Conservation (phyloP, 2,797 vertebrate species). For the Basileuterus tristriatus region DNA sequence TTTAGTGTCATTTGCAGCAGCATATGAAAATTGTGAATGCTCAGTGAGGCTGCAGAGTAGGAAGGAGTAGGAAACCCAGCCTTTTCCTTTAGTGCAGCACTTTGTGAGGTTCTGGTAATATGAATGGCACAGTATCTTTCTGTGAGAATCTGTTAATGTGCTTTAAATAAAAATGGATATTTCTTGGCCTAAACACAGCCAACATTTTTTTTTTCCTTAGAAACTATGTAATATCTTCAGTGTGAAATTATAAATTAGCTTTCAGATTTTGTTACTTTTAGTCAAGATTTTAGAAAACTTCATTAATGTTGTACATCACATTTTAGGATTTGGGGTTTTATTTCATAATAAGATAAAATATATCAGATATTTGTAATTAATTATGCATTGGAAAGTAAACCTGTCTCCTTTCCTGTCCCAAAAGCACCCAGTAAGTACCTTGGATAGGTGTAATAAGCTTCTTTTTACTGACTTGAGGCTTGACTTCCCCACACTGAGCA, state of each 20-base stretch:
- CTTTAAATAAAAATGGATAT: not conserved
- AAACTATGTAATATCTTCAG: not conserved
- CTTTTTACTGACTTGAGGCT: not conserved
- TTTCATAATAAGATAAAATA: not conserved
- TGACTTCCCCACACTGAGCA: not conserved
- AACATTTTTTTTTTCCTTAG: not conserved
- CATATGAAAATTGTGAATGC: not conserved
- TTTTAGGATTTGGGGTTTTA: not conserved
- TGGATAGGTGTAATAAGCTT: not conserved
- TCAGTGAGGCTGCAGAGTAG: not conserved
- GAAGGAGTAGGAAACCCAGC: not conserved
- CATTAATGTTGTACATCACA: not conserved
- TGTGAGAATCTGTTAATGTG: fast-evolving
- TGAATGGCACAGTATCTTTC: not conserved
- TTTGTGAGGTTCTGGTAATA: not conserved
- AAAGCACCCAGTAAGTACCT: not conserved
- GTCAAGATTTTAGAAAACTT: not conserved
- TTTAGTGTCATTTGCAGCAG: not conserved
- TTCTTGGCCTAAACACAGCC: not conserved
- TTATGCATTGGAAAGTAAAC: not conserved
- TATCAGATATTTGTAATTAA: not conserved
- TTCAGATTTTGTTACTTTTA: not conserved
- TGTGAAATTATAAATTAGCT: not conserved
- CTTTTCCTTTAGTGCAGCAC: not conserved
- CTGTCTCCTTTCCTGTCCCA: not conserved